Percentiles rank a stretch among this genome's conserved stretches.
Conservation (phyloP, 2,888 invertebrate species). For the Trachelus troglodyta region DNA sequence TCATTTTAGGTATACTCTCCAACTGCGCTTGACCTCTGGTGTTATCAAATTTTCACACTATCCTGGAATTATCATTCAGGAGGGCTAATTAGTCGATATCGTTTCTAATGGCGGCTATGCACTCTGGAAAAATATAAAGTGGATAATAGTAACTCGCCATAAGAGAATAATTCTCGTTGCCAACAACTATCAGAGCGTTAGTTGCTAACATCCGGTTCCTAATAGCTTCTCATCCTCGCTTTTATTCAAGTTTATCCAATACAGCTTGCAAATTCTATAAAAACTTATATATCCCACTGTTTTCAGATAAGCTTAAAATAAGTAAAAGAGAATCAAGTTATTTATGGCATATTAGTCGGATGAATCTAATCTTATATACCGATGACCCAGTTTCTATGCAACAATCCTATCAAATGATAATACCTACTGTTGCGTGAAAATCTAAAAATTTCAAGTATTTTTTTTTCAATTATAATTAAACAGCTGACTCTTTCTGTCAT, state of each 20-base stretch:
- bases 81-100: not conserved
- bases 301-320: not conserved
- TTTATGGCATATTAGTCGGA: not conserved
- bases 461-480: not conserved
- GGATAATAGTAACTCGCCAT: not conserved
- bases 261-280: not conserved
- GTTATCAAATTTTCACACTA: not conserved
- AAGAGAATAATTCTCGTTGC: not conserved
- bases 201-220: not conserved
- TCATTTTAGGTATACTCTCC: no score
- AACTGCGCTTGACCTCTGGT: no score
- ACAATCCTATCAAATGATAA: not conserved
- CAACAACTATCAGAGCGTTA: not conserved
- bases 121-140: not conserved
- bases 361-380: not conserved
- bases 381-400: not conserved
- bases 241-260: not conserved
- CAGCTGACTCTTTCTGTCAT: not conserved
- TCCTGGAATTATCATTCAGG: not conserved
- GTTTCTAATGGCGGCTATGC: not conserved
- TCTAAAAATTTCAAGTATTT: not conserved
- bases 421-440: not conserved
- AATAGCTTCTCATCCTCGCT: not conserved
- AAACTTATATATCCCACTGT: not conserved
- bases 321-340: no score